Conservation (phyloP, 1,140 invertebrate species). For the Macrostomum lignano region DNA sequence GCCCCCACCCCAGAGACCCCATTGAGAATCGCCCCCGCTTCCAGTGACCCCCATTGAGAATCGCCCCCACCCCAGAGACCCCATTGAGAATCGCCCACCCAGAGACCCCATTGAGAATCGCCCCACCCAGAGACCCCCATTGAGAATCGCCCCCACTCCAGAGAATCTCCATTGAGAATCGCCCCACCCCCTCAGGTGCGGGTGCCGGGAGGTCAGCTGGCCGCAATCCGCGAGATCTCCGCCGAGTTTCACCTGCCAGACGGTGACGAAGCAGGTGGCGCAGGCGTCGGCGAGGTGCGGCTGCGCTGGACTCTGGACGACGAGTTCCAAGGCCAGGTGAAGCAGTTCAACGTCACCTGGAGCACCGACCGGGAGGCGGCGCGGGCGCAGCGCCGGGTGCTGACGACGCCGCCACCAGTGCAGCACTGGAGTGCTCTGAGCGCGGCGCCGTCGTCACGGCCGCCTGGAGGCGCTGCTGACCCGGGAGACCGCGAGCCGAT, state of each 20-base stretch:
- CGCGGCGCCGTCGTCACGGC: too few relatives aligned
- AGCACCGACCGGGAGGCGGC: conserved; percentile 14
- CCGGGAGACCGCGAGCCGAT: conserved; percentile 11
- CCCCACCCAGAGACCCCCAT: too few relatives aligned
- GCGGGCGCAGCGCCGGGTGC: conserved; percentile 17
- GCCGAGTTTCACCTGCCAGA: neutral
- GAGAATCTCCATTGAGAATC: too few relatives aligned
- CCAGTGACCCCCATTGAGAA: too few relatives aligned
- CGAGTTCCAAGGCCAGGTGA: conserved; percentile 11
- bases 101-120: too few relatives aligned
- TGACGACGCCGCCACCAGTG: conserved; percentile 12
- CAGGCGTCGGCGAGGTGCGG: conserved; percentile 12
- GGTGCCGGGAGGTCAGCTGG: conserved; percentile 18
- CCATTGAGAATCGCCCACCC: too few relatives aligned
- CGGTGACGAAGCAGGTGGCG: conserved; percentile 4
- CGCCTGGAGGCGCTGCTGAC: conserved; percentile 17
- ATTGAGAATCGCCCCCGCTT: too few relatives aligned
- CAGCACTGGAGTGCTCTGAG: too few relatives aligned
- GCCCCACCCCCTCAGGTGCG: conserved; percentile 17
- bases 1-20: too few relatives aligned
- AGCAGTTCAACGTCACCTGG: conserved; percentile 23
- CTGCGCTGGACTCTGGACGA: conserved; percentile 16
- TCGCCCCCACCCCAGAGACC: too few relatives aligned
- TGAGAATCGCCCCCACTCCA: too few relatives aligned
- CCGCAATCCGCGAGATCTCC: conserved; percentile 3